A percentile compares a stretch with the other conserved stretches of the same genome.
These are phyloP conservation scores for Oreochromis grahami DNA, from an alignment of 2,797 vertebrate genomes.

Conservation along the genomic window DNA sequence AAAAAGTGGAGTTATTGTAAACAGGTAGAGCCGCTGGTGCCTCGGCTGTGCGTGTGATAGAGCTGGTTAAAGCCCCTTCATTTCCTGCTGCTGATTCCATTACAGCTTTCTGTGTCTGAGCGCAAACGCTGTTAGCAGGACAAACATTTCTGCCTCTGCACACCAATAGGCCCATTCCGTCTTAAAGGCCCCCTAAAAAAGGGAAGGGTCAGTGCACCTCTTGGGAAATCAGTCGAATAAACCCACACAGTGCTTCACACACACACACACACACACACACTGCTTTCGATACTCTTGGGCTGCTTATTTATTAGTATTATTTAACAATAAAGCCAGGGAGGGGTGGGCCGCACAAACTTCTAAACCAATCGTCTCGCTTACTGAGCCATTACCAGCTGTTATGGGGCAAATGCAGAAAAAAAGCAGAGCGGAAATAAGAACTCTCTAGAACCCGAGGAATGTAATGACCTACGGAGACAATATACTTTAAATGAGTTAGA, in stretches of 20 bases:
- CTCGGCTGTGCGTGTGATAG: conserved; percentile 20
- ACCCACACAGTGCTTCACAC: background rate
- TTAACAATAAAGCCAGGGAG: background rate
- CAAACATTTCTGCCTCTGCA: conserved; percentile 26
- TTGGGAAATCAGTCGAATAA: conserved; percentile 42
- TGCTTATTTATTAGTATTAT: conserved; percentile 21
- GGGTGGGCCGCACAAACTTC: conserved; percentile 7
- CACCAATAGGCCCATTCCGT: background rate
- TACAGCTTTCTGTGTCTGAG: conserved; percentile 26
- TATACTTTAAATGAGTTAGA: conserved; percentile 53
- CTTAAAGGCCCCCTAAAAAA: conserved; percentile 16
- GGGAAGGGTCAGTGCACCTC: conserved; percentile 28
- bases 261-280: background rate
- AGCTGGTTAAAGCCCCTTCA: conserved; percentile 48
- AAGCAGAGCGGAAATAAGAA: background rate
- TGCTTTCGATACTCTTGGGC: conserved; percentile 1
- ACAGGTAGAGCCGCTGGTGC: conserved; percentile 40
- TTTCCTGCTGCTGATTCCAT: conserved; percentile 57
- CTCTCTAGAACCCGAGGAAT: conserved; percentile 18
- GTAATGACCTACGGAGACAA: conserved; percentile 50
- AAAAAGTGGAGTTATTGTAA: conserved; percentile 37
- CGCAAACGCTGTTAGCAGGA: conserved; percentile 45
- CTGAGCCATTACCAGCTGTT: conserved; percentile 3
- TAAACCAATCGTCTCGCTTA: conserved; percentile 24
- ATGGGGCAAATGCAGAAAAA: background rate